Percentiles rank a stretch among this genome's conserved stretches.
phyloP scores from a whole-genome alignment of 1,140 invertebrate species.

The Acarapis woodi region DNA sequence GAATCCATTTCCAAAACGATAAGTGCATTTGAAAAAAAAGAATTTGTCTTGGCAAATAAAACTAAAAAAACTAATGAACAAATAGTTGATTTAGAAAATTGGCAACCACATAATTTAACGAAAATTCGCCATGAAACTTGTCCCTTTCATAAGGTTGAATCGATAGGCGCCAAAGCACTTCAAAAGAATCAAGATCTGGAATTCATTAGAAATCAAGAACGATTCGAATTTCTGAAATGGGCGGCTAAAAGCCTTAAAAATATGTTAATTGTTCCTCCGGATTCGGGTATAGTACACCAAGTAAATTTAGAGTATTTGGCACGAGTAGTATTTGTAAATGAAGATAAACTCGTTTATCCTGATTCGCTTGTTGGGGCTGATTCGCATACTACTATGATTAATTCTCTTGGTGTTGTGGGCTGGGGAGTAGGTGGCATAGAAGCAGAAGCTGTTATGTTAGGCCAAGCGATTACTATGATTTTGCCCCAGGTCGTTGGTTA shows the following conservation, averaged over 20 bases:
- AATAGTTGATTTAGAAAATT: background rate
- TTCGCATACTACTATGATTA: conserved; percentile 97
- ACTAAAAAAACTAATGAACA: background rate
- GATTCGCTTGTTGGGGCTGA: conserved; percentile 96
- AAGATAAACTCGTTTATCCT: conserved; percentile 40
- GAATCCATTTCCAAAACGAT: background rate
- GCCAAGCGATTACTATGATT: conserved; percentile 85
- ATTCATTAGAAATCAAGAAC: conserved; percentile 80
- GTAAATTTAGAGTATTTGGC: conserved; percentile 88
- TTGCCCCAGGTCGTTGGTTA: conserved; percentile 86
- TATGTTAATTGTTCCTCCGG: conserved; percentile 89
- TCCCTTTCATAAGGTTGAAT: conserved; percentile 21
- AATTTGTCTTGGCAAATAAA: background rate
- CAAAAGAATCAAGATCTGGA: conserved; percentile 81
- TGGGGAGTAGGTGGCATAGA: conserved; percentile 33
- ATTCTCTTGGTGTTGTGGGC: conserved; percentile 42
- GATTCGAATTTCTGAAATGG: conserved; percentile 92
- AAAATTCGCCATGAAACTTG: conserved; percentile 19
- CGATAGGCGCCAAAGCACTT: conserved; percentile 36
- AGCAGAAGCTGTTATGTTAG: conserved; percentile 36
- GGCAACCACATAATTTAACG: conserved; percentile 2
- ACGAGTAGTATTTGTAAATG: conserved; percentile 58
- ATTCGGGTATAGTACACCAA: conserved; percentile 92
- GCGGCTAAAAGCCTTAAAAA: conserved; percentile 79
- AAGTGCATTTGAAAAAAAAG: no score